These are phyloP conservation scores for Chloroclysta siterata DNA, from an alignment of 2,888 invertebrate genomes.

Conservation along the genomic window DNA sequence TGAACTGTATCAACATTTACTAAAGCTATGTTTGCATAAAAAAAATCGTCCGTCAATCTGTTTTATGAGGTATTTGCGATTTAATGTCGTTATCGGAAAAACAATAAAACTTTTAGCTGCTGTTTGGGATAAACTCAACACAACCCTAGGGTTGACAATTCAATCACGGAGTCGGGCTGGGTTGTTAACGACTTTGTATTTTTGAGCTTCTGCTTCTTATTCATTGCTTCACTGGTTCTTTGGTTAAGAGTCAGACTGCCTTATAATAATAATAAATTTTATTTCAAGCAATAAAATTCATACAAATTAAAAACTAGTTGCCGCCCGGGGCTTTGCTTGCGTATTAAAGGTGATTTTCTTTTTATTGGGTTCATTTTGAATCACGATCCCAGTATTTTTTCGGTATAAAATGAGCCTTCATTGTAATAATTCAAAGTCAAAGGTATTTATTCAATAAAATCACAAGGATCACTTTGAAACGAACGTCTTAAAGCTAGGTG, in stretches of 20 bases:
- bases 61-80: conserved; percentile 49
- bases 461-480: too few species aligned
- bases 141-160: conserved; percentile 44
- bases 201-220: conserved; percentile 19
- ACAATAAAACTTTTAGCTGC: conserved; percentile 55
- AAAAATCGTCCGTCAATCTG: conserved; percentile 36
- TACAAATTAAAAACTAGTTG: too few species aligned
- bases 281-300: too few species aligned
- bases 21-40: conserved; percentile 1
- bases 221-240: not conserved
- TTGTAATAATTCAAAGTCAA: too few species aligned
- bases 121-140: conserved; percentile 54
- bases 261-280: too few species aligned
- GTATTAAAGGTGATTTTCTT: too few species aligned
- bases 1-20: not conserved
- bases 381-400: too few species aligned
- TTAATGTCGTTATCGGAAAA: conserved; percentile 60
- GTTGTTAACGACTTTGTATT: conserved; percentile 40
- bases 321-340: too few species aligned
- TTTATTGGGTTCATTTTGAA: too few species aligned
- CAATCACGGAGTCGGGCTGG: conserved; percentile 44
- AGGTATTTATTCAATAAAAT: too few species aligned
- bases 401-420: too few species aligned
- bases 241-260: not conserved
- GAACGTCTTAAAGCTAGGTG: too few species aligned